Conservation (phyloP, 2,888 invertebrate genomes). For the Cantharis rustica region DNA sequence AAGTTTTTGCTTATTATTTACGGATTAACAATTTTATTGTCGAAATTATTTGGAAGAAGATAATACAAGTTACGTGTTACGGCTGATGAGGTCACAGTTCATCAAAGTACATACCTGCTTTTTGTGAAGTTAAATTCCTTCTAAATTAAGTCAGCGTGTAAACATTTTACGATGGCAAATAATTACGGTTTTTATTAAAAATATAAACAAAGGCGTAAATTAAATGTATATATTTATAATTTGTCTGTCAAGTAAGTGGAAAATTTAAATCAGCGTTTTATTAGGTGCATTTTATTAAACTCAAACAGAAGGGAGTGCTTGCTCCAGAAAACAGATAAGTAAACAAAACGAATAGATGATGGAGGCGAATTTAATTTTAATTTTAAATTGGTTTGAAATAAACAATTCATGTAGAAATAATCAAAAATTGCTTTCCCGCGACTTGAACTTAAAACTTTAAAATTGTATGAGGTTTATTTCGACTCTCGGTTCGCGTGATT, state of each 20-base stretch:
- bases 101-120: too few relatives aligned
- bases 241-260: not conserved
- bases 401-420: constrained; percentile 24
- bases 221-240: not conserved
- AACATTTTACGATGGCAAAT: not conserved
- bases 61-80: too few relatives aligned
- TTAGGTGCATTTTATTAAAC: constrained; percentile 29
- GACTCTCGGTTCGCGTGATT: not conserved
- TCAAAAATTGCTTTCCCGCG: constrained; percentile 17
- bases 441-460: not conserved
- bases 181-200: not conserved
- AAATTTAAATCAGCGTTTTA: constrained; percentile 25
- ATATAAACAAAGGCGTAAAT: not conserved
- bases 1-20: not conserved
- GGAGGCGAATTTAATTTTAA: constrained; percentile 25
- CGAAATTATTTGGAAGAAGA: too few relatives aligned
- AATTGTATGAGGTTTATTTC: not conserved
- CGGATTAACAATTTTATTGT: too few relatives aligned
- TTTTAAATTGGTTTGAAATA: constrained; percentile 27
- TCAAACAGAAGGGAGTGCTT: constrained; percentile 19
- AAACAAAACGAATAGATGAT: constrained; percentile 21
- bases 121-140: not conserved
- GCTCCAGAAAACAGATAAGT: constrained; percentile 26
- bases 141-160: not conserved
- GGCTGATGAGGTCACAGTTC: too few relatives aligned